These are phyloP conservation scores for Acleris literana DNA, from an alignment of 2,888 invertebrate species.

Conservation along the genomic window DNA sequence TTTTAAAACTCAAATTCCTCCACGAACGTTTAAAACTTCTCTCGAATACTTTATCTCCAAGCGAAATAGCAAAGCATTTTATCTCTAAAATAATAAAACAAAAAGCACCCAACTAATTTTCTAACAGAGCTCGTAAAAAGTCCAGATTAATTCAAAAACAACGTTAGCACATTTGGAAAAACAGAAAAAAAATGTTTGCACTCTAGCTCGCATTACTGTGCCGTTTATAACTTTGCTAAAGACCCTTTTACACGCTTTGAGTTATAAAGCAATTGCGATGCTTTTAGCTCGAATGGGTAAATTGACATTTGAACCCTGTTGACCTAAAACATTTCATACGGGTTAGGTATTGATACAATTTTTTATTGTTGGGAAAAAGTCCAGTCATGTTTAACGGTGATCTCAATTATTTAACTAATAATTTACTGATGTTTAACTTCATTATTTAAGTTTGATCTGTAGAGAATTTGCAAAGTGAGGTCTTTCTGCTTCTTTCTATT, in stretches of 20 bases:
- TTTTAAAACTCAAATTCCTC: too few species aligned
- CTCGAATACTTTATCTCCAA: too few species aligned
- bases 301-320: conserved; percentile 30
- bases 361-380: too few species aligned
- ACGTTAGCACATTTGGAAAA: background rate
- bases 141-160: conserved; percentile 6
- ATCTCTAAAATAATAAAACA: background rate
- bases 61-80: background rate
- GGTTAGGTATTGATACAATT: background rate
- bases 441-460: too few species aligned
- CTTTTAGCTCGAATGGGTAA: conserved; percentile 32
- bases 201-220: conserved; percentile 2
- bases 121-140: conserved; percentile 2
- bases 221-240: conserved; percentile 23
- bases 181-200: conserved; percentile 4
- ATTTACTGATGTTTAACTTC: too few species aligned
- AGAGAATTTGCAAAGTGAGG: too few species aligned
- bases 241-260: conserved; percentile 27
- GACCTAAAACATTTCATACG: conserved; percentile 21
- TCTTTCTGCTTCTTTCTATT: too few species aligned
- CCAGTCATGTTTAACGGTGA: too few species aligned
- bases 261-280: conserved; percentile 32
- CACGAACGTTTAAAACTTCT: too few species aligned
- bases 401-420: too few species aligned
- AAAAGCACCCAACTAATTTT: conserved; percentile 5